Evolutionary conservation across 2,797 vertebrate species (phyloP), one percentile per base, ranked within the genome.

Genomic region (Cebuella pygmaea): DNA sequence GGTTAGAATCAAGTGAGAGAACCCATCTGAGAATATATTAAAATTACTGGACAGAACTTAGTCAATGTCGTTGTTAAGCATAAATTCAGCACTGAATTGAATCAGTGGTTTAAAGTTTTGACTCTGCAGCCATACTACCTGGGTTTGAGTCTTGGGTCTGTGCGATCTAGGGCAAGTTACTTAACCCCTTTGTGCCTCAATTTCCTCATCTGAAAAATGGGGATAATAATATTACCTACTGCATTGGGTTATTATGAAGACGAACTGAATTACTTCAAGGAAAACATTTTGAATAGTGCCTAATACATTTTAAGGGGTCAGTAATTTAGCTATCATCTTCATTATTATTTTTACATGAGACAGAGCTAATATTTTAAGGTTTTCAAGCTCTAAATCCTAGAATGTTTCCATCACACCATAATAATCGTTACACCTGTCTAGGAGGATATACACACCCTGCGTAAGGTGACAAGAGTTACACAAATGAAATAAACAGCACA

Each of bases 311-410:
- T 75, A 95, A 86, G 19, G 46, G 50, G 48, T 79, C 4, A 0
- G 33, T 86, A 90, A 85, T 85, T 81, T 95, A 86, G 55, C 13
- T 86, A 19, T 19, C 14, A 46, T n/a, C 13, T 41, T 72, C 85
- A 82, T 27, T 87, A 48, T 74, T 89, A 82, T 19, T 92, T 46
- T 50, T 82, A 90, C 39, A 90, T 30, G 30, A 80, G 44, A 67
- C 52, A 80, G n/a, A 85, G 55, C 55, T 94, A 88, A 94, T 26
- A 94, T n/a, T 67, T 84, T 80, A 83, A 84, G 92, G 13, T 46
- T 90, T 88, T 52, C 50, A 64, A 90, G 67, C 22, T 95, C 86
- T 90, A 75, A 81, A 46, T 86, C 61, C 59, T n/a, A 2, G 72
- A 86, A 36, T 10, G n/a, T 79, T 82, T 83, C 59, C 59, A 44